A percentile compares a stretch with the other conserved stretches of the same genome.
phyloP scores from a whole-genome alignment of 2,888 invertebrate species.

The Diplazon laetatorius region DNA sequence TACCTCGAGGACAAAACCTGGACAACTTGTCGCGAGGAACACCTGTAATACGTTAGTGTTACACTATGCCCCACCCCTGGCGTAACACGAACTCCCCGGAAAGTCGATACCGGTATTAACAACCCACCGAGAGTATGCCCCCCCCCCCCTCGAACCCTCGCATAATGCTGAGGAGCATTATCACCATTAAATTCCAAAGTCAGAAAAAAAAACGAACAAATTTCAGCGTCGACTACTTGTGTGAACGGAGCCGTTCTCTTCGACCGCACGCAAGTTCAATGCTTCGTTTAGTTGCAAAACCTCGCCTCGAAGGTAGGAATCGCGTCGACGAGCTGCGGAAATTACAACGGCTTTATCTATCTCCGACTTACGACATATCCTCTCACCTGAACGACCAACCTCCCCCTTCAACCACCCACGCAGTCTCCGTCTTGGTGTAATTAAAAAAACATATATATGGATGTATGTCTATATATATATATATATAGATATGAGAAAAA shows the following conservation, averaged over 20 bases:
- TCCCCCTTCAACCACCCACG: conserved; percentile 53
- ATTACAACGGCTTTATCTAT: conserved; percentile 57
- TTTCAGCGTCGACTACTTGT: conserved; percentile 53
- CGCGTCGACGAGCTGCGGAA: too few species aligned
- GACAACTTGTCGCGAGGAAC: too few species aligned
- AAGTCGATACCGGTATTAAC: conserved; percentile 63
- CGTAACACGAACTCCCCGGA: conserved; percentile 62
- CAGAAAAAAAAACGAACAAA: too few species aligned
- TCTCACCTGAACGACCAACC: conserved; percentile 55
- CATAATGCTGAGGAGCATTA: too few species aligned
- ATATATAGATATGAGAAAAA: too few species aligned
- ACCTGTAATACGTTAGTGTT: conserved; percentile 63
- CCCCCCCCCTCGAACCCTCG: too few species aligned
- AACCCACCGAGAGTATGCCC: too few species aligned
- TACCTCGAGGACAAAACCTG: too few species aligned
- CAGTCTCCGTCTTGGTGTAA: conserved; percentile 13
- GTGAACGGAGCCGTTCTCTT: conserved; percentile 51
- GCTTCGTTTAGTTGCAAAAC: conserved; percentile 55
- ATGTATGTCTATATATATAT: too few species aligned
- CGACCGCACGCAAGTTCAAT: conserved; percentile 53
- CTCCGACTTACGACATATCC: conserved; percentile 53
- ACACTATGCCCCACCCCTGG: conserved; percentile 57
- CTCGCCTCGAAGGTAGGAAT: too few species aligned
- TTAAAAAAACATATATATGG: too few species aligned
- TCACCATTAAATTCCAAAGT: too few species aligned